phyloP scores from a whole-genome alignment of 2,113 vertebrate genomes.

The Lagopus leucura region DNA sequence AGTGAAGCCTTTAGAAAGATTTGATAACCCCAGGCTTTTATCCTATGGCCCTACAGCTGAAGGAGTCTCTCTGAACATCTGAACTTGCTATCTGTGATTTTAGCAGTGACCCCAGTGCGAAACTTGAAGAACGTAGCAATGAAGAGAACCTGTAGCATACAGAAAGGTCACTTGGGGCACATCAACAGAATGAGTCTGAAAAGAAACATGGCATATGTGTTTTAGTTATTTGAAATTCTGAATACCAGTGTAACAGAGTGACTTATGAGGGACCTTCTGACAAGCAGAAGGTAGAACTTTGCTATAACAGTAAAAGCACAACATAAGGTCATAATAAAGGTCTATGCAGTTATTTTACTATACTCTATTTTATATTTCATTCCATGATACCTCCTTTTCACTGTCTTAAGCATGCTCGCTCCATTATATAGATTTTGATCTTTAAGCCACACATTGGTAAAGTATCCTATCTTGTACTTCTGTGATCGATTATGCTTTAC shows the following conservation, averaged over 20 bases:
- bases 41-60: neutral
- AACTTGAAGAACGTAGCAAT: neutral
- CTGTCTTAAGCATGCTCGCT: neutral
- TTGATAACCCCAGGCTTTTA: neutral
- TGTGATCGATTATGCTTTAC: slow-evolving; percentile 15
- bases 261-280: neutral
- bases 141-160: neutral
- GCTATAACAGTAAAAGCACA: neutral
- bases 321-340: neutral
- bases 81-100: neutral
- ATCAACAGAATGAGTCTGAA: neutral
- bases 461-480: slow-evolving; percentile 18
- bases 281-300: neutral
- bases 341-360: neutral
- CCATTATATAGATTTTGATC: neutral
- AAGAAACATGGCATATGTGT: neutral
- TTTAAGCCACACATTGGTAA: neutral
- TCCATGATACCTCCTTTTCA: neutral
- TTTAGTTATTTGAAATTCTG: neutral
- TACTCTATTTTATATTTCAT: neutral
- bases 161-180: neutral
- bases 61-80: neutral
- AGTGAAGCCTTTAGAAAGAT: neutral
- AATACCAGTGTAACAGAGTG: neutral
- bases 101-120: neutral